Base-by-base conservation (phyloP, 2,797 vertebrate species). In the Coendou prehensilis region DNA sequence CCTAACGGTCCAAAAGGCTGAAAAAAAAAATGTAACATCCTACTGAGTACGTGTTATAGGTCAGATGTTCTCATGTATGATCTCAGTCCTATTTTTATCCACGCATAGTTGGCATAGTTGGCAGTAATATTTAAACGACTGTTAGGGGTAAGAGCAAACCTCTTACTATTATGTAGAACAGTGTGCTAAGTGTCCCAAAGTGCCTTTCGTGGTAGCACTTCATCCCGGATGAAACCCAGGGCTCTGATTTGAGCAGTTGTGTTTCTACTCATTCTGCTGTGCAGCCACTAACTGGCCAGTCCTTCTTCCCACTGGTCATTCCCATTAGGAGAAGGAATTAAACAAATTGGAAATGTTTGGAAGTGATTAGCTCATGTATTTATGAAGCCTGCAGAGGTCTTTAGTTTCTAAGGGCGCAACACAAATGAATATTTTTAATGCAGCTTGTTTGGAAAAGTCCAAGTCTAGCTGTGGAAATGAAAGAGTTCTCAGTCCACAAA, bases 351-450 rank as follows among this genome's bases (percentile, higher is more conserved):
- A 75, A 91, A 85, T 84, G 89, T 54, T 67, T 80, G 15, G 26
- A 92, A 91, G 84, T 64, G 23, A 83, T 78, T 59, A 95, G 30
- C 47, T 89, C 10, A 8, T 41, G 28, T 37, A 84, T 56, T 92
- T 87, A 45, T 30, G 59, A 41, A 87, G 5, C 8, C 7, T 80
- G 0, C 18, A 13, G 37, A 67, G n/a, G 13, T 63, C 47, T 73
- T 86, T 76, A 6, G 30, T 79, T 93, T 85, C 61, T 71, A 85
- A 76, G 37, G 56, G 67, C 1, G 20, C 13, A 63, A 41, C 45
- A 67, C 33, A 73, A 64, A 94, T 67, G 37, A 30, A 13, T 88
- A 15, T 9, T 75, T 90, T 93, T 81, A 37, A 59, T 89, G 5
- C 33, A 84, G 5, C 69, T 90, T 63, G 5, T 87, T 6, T 71